Evolutionary conservation across 2,888 invertebrate species (phyloP), one percentile per base, ranked within the genome.

Genomic region (Pristionchus arcanus): DNA sequence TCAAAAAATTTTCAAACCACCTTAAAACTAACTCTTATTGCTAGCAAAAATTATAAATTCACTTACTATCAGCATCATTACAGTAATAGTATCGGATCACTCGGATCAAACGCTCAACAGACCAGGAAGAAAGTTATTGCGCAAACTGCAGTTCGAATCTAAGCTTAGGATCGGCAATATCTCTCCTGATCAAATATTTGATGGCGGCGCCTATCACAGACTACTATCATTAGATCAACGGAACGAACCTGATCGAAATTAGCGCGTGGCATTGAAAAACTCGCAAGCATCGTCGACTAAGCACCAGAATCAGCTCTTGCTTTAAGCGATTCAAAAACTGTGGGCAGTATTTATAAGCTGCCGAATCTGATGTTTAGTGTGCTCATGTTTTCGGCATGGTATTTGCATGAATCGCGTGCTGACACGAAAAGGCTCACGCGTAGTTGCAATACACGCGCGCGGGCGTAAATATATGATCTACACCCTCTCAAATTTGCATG

Each of bases 181-280:
- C 49, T 81, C 13, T 49, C 49, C 49, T 49, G n/a, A 49, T 81
- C 81, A 81, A 81, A 81, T 81, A 81, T 81, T 81, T 81, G n/a
- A n/a, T n/a, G 81, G 15, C n/a, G n/a, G 42, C 19, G 49, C 74
- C 37, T 19, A 34, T 81, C 81, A 81, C 81, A 81, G 19, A 49
- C 37, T 5, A 49, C 81, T 81, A 28, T 81, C 49, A 81, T 21
- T 81, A 34, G 81, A 81, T 81, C 49, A n/a, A 21, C 21, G 34
- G 71, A 16, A 71, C 71, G 31, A 81, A 42, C 25, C 74, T 4
- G 81, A 53, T 28, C 81, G 37, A 31, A 34, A 15, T 68, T 9
- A 68, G 4, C 28, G 28, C 28, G 28, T n/a, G 71, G 16, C 31
- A 71, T 63, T 49, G 7, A 49, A 49, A 49, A 49, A 49, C 11